Percentiles rank a stretch among this genome's conserved stretches.
phyloP scores from a whole-genome alignment of 2,113 vertebrate genomes.

The Sceloporus undulatus region DNA sequence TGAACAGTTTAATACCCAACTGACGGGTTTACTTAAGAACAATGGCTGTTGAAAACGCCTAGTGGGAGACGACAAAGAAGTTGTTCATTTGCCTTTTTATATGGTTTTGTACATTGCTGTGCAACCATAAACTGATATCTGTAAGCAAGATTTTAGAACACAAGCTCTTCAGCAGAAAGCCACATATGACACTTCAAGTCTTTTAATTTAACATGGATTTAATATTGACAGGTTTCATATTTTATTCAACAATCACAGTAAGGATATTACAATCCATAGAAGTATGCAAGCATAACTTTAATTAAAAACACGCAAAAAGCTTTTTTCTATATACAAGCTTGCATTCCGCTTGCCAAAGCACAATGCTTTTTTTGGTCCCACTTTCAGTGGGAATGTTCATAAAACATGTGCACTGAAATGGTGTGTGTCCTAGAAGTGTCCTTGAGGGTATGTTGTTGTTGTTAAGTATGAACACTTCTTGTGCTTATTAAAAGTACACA shows the following conservation, averaged over 20 bases:
- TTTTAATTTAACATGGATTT: slow-evolving; percentile 1
- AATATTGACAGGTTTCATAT: background rate
- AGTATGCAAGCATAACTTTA: background rate
- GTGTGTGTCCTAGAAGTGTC: background rate
- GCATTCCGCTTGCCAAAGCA: background rate
- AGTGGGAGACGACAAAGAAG: background rate
- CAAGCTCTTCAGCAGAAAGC: background rate
- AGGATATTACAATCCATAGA: background rate
- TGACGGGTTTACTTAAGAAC: background rate
- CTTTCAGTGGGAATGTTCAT: background rate
- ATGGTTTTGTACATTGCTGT: background rate
- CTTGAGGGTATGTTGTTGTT: background rate
- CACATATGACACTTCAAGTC: background rate
- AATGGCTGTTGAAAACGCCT: background rate
- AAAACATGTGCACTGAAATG: background rate
- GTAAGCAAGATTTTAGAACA: too few species aligned
- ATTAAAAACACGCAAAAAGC: background rate
- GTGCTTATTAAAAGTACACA: background rate
- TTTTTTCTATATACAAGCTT: background rate
- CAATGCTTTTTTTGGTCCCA: background rate
- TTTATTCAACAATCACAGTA: background rate
- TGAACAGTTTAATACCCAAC: too few species aligned
- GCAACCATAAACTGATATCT: background rate
- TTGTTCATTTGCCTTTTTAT: background rate
- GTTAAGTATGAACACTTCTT: background rate